Conservation (phyloP, 2,797 vertebrate species). For the Falco rusticolus region DNA sequence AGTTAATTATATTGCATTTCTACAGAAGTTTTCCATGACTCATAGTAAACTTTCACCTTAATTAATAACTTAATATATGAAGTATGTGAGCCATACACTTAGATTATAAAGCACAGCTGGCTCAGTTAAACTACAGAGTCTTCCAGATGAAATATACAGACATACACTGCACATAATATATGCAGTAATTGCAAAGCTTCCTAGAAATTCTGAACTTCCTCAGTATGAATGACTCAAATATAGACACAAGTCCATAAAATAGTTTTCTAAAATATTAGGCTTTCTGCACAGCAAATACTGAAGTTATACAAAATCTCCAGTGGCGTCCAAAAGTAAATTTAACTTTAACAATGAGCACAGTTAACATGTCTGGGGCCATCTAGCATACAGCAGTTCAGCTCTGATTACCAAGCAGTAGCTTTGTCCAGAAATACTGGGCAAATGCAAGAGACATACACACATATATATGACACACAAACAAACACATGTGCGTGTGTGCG, state of each 20-base stretch:
- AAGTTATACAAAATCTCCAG: not conserved
- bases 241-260: not conserved
- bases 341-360: not conserved
- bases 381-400: not conserved
- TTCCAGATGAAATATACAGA: not conserved
- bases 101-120: not conserved
- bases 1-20: not conserved
- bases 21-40: not conserved
- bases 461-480: not conserved
- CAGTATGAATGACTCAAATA: not conserved
- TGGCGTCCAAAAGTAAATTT: not conserved
- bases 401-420: not conserved
- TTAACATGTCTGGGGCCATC: not conserved
- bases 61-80: not conserved
- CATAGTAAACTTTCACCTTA: not conserved
- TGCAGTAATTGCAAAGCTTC: not conserved
- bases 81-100: not conserved
- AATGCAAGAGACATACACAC: not conserved
- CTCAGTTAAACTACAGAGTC: not conserved
- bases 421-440: not conserved
- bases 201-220: not conserved
- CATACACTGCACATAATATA: not conserved
- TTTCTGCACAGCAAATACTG: not conserved
- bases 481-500: too few relatives aligned
- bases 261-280: not conserved